Conservation (phyloP, 2,888 invertebrate genomes). For the Conomelus anceps region DNA sequence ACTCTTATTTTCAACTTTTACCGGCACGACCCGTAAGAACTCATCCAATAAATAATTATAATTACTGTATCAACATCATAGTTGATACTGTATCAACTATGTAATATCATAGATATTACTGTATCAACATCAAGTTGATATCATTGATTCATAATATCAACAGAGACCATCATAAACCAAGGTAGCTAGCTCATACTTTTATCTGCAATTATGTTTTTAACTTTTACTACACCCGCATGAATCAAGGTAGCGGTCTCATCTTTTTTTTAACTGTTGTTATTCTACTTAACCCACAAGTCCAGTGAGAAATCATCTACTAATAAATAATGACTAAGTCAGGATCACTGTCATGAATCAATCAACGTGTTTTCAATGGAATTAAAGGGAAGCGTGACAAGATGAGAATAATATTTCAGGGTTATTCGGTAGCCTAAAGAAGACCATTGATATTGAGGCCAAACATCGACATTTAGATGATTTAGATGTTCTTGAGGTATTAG, state of each 20-base stretch:
- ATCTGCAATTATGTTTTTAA: background rate
- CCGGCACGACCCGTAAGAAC: background rate
- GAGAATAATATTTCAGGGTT: background rate
- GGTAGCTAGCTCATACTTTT: background rate
- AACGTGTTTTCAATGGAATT: background rate
- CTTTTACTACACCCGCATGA: background rate
- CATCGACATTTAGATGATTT: background rate
- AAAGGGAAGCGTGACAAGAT: background rate
- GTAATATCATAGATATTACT: no score
- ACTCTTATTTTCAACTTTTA: background rate
- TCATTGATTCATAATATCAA: background rate
- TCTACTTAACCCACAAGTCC: no score
- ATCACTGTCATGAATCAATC: background rate
- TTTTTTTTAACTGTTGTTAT: no score
- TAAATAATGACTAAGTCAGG: no score
- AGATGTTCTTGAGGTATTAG: background rate
- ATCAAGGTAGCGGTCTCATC: background rate
- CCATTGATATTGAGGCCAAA: background rate
- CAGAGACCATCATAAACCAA: background rate
- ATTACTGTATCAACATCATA: background rate
- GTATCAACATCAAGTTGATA: no score
- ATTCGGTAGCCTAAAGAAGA: background rate
- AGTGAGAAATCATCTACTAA: no score
- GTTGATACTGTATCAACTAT: no score
- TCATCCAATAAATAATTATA: background rate